Conservation (phyloP, 1,140 invertebrate species). For the Apis dorsata region DNA sequence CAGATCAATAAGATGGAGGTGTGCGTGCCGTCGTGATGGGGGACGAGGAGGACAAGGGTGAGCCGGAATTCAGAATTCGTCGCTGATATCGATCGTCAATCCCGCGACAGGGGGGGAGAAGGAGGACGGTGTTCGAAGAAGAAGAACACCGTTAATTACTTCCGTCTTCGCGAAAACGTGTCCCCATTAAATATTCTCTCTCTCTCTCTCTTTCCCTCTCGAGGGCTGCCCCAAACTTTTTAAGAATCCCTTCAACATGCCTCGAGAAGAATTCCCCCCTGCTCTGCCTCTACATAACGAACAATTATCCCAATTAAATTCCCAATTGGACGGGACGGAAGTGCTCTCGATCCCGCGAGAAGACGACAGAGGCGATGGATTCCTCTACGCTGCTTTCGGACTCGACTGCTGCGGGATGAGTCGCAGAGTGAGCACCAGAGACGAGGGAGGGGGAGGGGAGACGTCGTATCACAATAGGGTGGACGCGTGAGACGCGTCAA, state of each 20-base stretch:
- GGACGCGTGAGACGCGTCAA: slow-evolving; percentile 64
- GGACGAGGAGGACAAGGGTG: slow-evolving; percentile 5
- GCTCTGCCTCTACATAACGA: neutral
- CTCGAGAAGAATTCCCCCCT: neutral
- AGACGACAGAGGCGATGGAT: too few relatives aligned
- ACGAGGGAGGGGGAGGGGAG: too few relatives aligned
- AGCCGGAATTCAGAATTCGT: slow-evolving; percentile 42
- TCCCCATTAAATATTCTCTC: slow-evolving; percentile 28
- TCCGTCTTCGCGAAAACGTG: slow-evolving; percentile 54
- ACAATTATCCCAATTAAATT: slow-evolving; percentile 3
- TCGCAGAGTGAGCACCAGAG: slow-evolving; percentile 9
- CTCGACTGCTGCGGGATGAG: slow-evolving; percentile 34
- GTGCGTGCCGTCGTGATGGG: slow-evolving; percentile 38
- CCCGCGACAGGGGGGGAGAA: neutral
- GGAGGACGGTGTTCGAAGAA: slow-evolving; percentile 19
- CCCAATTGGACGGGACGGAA: too few relatives aligned
- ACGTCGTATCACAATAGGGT: slow-evolving; percentile 64
- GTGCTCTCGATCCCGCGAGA: too few relatives aligned
- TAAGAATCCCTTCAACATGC: neutral
- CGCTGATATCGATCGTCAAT: slow-evolving; percentile 55
- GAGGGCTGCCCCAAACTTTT: slow-evolving; percentile 25
- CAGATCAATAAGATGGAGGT: slow-evolving; percentile 47
- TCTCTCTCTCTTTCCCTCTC: neutral
- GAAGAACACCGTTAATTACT: slow-evolving; percentile 55
- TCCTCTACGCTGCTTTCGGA: too few relatives aligned